Percentiles rank a stretch among this genome's conserved stretches.
Evolutionary conservation across 2,113 vertebrate genomes (phyloP).

Genomic region (Eulemur macaco): DNA sequence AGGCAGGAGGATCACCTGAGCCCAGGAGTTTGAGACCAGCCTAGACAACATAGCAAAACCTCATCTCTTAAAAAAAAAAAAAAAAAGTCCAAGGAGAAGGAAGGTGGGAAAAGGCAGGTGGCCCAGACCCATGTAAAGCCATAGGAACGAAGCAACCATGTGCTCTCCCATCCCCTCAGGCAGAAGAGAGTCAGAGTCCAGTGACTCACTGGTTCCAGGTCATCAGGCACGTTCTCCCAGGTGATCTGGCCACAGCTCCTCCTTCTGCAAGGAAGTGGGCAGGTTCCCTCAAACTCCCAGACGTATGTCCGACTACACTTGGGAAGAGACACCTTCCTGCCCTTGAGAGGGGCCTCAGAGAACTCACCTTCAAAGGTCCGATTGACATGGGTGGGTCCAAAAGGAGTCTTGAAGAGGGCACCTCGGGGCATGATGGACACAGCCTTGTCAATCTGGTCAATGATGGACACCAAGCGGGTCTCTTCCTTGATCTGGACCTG

Average conservation of each 20-base stretch:
- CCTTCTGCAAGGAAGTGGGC: not conserved
- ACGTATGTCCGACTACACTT: not conserved
- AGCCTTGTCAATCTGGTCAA: conserved; percentile 91
- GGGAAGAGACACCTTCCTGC: not conserved
- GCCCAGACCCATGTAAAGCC: not conserved
- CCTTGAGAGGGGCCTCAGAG: not conserved
- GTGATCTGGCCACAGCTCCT: not conserved
- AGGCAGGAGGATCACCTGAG: not conserved
- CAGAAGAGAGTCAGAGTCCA: not conserved
- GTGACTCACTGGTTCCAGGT: not conserved
- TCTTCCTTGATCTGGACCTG: conserved; percentile 91
- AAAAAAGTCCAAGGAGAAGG: not conserved
- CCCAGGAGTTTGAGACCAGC: not conserved
- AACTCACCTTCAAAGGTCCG: conserved; percentile 92
- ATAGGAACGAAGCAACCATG: not conserved
- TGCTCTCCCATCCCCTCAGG: not conserved
- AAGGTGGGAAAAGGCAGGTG: not conserved
- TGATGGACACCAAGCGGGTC: conserved; percentile 86
- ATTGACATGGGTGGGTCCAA: conserved; percentile 88
- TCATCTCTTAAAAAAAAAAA: not conserved
- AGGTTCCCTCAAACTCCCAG: not conserved
- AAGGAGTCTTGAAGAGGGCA: conserved; percentile 89
- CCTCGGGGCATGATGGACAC: conserved; percentile 91
- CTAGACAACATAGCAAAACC: not conserved
- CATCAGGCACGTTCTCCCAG: not conserved